Percentiles rank a stretch among this genome's conserved stretches.
Conservation (phyloP, 2,888 invertebrate genomes). For the Lasioglossum leucozonium region DNA sequence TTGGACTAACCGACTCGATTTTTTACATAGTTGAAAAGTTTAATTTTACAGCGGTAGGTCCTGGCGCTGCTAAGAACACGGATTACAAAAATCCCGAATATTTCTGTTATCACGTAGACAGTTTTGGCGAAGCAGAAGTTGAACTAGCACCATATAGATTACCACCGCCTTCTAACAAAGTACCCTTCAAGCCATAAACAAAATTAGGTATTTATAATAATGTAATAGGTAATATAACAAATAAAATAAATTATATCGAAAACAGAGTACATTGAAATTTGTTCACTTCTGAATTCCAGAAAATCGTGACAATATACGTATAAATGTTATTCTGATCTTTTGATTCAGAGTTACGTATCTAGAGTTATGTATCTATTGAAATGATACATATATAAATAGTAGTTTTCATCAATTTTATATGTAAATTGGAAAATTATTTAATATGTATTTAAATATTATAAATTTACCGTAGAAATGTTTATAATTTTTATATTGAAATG, state of each 20-base stretch:
- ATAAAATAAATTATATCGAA: slow-evolving; percentile 26
- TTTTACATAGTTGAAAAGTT: not conserved
- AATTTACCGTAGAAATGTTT: too few relatives aligned
- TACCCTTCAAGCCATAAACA: slow-evolving; percentile 69
- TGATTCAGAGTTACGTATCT: too few relatives aligned
- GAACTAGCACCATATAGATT: slow-evolving; percentile 93
- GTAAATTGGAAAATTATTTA: too few relatives aligned
- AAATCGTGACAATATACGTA: not conserved
- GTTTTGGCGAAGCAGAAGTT: slow-evolving; percentile 93
- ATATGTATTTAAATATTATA: too few relatives aligned
- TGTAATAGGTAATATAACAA: slow-evolving; percentile 23
- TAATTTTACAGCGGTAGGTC: slow-evolving; percentile 87
- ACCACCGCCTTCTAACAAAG: slow-evolving; percentile 90
- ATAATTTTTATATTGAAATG: too few relatives aligned
- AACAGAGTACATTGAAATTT: not conserved
- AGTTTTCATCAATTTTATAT: too few relatives aligned
- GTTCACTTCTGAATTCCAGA: not conserved
- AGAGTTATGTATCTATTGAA: not conserved
- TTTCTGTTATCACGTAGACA: slow-evolving; percentile 91
- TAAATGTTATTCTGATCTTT: not conserved
- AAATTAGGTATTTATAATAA: not conserved
- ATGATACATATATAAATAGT: too few relatives aligned
- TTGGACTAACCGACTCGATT: not conserved
- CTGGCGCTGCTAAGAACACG: slow-evolving; percentile 89
- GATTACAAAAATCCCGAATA: slow-evolving; percentile 96